Evolutionary conservation across 2,113 vertebrate genomes (phyloP).

Genomic region (Calidris pugnax): DNA sequence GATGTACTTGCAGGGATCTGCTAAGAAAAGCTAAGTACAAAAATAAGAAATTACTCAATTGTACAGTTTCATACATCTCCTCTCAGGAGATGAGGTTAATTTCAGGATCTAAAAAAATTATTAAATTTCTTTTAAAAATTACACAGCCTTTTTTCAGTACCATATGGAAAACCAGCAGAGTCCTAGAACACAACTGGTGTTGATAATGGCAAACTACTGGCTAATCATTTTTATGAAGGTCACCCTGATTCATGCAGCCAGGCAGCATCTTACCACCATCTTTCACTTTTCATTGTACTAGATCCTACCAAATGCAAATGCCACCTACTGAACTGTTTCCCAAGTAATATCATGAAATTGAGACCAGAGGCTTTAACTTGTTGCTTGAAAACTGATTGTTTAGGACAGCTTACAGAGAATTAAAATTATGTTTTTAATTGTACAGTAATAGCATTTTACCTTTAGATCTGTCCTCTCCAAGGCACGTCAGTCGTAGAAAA

Average conservation of each 20-base stretch:
- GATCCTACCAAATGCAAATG: not conserved
- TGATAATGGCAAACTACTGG: not conserved
- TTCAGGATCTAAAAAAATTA: not conserved
- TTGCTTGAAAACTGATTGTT: not conserved
- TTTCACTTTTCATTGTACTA: not conserved
- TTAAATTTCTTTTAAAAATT: too few species aligned
- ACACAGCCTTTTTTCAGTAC: not conserved
- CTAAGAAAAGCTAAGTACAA: not conserved
- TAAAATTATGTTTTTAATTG: not conserved
- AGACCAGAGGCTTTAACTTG: not conserved
- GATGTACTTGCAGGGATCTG: not conserved
- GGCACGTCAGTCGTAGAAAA: not conserved
- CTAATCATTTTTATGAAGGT: conserved; percentile 17
- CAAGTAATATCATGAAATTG: not conserved
- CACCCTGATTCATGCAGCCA: conserved; percentile 7
- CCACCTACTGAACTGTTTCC: not conserved
- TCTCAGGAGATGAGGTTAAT: not conserved
- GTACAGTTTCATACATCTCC: not conserved
- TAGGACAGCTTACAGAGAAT: not conserved
- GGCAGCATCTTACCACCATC: not conserved
- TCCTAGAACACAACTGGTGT: not conserved
- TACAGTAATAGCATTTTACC: not conserved
- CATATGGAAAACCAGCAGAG: conserved; percentile 26
- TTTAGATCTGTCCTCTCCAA: not conserved
- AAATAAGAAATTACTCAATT: not conserved